Conservation (phyloP, 2,797 vertebrate genomes). For the Anguilla obscura region DNA sequence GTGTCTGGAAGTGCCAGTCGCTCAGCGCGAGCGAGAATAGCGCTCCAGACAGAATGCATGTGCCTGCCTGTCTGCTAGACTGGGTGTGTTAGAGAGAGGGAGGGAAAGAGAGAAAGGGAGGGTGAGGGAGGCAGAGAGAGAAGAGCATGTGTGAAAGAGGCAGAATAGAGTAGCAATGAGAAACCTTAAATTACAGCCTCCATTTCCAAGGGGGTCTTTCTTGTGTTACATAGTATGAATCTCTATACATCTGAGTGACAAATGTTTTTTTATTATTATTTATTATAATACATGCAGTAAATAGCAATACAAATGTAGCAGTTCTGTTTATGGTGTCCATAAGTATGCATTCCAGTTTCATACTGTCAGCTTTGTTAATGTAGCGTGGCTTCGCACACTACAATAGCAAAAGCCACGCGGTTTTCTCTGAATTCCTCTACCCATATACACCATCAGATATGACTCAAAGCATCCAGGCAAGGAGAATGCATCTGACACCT, state of each 20-base stretch:
- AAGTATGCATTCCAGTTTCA: not conserved
- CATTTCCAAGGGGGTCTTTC: not conserved
- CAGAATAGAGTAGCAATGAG: slow-evolving; percentile 40
- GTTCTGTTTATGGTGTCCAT: not conserved
- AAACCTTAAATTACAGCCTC: slow-evolving; percentile 22
- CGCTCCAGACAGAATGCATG: slow-evolving; percentile 33
- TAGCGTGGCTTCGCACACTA: not conserved
- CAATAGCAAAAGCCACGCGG: slow-evolving; percentile 21
- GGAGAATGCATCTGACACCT: slow-evolving; percentile 63
- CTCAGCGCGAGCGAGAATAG: slow-evolving; percentile 24
- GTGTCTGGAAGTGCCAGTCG: slow-evolving; percentile 28
- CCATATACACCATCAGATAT: slow-evolving; percentile 69
- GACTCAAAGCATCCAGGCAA: slow-evolving; percentile 64
- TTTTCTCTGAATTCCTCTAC: slow-evolving; percentile 61
- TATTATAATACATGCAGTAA: not conserved
- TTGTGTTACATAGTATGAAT: not conserved
- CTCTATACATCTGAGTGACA: not conserved
- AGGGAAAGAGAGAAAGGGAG: slow-evolving; percentile 35
- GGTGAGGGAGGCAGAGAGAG: slow-evolving; percentile 38
- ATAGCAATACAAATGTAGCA: not conserved
- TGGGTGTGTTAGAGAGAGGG: rapidly evolving
- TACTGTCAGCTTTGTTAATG: not conserved
- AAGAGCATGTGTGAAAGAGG: slow-evolving; percentile 53
- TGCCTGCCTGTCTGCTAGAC: slow-evolving; percentile 35
- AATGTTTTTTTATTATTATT: not conserved